Evolutionary conservation across 2,888 invertebrate genomes (phyloP).

Genomic region (Molorchus minor): DNA sequence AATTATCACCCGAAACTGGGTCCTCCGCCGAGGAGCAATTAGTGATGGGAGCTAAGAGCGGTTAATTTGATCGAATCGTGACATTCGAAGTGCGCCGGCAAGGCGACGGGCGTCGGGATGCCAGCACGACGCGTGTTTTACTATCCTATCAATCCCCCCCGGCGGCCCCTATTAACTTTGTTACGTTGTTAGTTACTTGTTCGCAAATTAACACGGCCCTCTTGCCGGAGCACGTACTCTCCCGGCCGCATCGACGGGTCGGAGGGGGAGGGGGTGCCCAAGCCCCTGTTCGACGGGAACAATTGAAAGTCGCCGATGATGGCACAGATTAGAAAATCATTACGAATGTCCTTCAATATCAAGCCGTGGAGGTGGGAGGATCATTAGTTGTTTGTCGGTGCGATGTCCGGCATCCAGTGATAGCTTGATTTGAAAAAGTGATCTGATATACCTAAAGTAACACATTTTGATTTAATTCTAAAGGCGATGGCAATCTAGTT

Average conservation of each 20-base stretch:
- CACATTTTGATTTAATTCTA: too few relatives aligned
- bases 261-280: conserved; percentile 23
- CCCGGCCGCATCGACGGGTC: conserved; percentile 53
- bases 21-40: neutral
- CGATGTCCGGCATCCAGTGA: too few relatives aligned
- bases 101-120: conserved; percentile 8
- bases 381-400: too few relatives aligned
- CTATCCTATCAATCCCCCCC: conserved; percentile 43
- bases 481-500: too few relatives aligned
- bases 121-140: conserved; percentile 38
- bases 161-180: conserved; percentile 57
- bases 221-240: conserved; percentile 57
- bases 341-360: too few relatives aligned
- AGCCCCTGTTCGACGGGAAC: neutral
- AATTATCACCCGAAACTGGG: neutral
- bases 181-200: conserved; percentile 63
- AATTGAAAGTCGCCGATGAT: neutral
- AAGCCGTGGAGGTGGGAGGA: too few relatives aligned
- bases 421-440: too few relatives aligned
- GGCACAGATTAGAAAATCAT: too few relatives aligned
- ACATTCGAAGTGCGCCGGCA: conserved; percentile 28
- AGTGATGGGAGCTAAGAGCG: neutral
- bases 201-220: conserved; percentile 58
- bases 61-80: conserved; percentile 28
- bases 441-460: too few relatives aligned